Evolutionary conservation across 1,140 invertebrate species (phyloP).

Genomic region (Hyposmocoma kahamanoa): DNA sequence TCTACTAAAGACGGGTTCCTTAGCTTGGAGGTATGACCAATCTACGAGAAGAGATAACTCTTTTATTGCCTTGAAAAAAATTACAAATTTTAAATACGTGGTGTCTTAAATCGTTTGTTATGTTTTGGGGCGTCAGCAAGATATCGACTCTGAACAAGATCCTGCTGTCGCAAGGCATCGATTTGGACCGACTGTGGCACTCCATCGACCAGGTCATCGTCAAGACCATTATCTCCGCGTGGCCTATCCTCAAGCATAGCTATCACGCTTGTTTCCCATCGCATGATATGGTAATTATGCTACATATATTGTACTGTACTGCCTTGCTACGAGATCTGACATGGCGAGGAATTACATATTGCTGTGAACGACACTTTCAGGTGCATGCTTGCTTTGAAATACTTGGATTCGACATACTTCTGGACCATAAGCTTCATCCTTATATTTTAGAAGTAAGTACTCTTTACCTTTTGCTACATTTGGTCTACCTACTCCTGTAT

Average conservation of each 20-base stretch:
- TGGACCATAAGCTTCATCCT: slow-evolving; percentile 90
- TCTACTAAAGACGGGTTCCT: too few species aligned
- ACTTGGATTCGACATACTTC: slow-evolving; percentile 89
- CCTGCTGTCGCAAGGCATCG: slow-evolving; percentile 79
- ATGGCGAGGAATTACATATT: too few species aligned
- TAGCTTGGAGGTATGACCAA: too few species aligned
- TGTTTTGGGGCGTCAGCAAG: slow-evolving; percentile 74
- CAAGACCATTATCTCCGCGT: slow-evolving; percentile 90
- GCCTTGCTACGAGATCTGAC: too few species aligned
- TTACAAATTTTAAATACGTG: too few species aligned
- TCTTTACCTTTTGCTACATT: neutral
- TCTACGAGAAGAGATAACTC: too few species aligned
- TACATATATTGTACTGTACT: too few species aligned
- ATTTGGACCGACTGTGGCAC: slow-evolving; percentile 85
- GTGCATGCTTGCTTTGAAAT: slow-evolving; percentile 92
- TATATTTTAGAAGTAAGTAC: slow-evolving; percentile 85
- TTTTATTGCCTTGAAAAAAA: too few species aligned
- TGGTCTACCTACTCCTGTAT: neutral
- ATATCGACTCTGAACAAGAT: slow-evolving; percentile 88
- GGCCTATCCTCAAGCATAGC: slow-evolving; percentile 89
- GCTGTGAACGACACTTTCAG: too few species aligned
- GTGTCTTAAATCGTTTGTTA: neutral
- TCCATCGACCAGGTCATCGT: slow-evolving; percentile 92
- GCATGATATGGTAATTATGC: slow-evolving; percentile 78
- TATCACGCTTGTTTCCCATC: slow-evolving; percentile 91